Percentiles rank a stretch among this genome's conserved stretches.
Evolutionary conservation across 1,140 invertebrate species (phyloP).

Genomic region (Drosophila triauraria): DNA sequence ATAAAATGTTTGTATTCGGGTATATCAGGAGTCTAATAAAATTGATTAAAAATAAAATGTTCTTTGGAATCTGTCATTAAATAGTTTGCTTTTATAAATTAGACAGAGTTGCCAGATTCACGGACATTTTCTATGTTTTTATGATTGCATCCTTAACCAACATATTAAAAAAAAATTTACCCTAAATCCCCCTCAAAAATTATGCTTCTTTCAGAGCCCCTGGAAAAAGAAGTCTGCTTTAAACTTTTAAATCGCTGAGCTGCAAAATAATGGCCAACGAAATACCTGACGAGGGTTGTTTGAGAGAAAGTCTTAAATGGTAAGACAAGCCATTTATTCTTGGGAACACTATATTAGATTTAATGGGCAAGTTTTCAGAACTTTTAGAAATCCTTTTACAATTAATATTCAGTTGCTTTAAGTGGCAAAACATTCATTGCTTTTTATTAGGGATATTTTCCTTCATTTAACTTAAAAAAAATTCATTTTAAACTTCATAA

Average conservation of each 20-base stretch:
- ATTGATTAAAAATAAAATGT: too few species aligned
- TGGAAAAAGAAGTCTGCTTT: conserved; percentile 31
- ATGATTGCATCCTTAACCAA: too few species aligned
- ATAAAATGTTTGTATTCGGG: neutral
- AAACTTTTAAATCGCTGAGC: conserved; percentile 60
- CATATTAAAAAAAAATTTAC: too few species aligned
- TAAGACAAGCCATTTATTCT: neutral
- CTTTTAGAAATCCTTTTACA: too few species aligned
- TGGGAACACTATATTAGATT: neutral
- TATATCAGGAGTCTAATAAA: too few species aligned
- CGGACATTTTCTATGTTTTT: neutral
- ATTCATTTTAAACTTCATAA: too few species aligned
- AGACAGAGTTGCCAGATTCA: neutral
- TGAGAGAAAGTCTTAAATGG: neutral
- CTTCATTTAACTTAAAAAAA: too few species aligned
- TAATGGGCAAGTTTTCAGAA: neutral
- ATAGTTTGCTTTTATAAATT: neutral
- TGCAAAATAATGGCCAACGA: conserved; percentile 61
- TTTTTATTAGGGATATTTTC: too few species aligned
- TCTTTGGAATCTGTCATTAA: neutral
- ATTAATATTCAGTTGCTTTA: too few species aligned
- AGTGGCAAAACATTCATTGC: too few species aligned
- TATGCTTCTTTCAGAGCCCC: neutral
- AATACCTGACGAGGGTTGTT: conserved; percentile 61
- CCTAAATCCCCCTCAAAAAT: neutral